Evolutionary conservation across 2,888 invertebrate species (phyloP).

Genomic region (Drosophila formosana): DNA sequence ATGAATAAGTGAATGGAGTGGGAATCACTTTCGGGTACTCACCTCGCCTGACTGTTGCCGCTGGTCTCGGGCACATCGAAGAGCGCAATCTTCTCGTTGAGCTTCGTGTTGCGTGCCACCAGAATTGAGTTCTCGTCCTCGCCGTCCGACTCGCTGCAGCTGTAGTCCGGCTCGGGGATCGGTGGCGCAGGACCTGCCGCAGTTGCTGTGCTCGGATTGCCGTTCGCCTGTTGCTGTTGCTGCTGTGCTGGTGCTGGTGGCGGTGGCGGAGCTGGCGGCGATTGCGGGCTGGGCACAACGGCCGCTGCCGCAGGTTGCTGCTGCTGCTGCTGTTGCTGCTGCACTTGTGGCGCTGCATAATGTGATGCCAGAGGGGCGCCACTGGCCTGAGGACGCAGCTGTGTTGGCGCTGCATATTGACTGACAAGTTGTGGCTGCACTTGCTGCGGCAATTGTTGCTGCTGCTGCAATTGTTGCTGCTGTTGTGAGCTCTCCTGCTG

Average conservation of each 20-base stretch:
- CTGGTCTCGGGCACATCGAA: slow-evolving; percentile 88
- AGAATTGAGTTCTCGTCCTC: slow-evolving; percentile 87
- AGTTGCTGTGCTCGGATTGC: slow-evolving; percentile 42
- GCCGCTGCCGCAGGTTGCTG: slow-evolving; percentile 48
- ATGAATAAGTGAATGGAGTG: background rate
- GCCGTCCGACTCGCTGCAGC: slow-evolving; percentile 94
- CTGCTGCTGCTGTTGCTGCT: slow-evolving; percentile 63
- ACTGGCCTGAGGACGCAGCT: slow-evolving; percentile 52
- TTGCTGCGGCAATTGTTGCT: slow-evolving; percentile 42
- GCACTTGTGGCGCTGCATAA: slow-evolving; percentile 82
- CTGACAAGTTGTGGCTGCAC: slow-evolving; percentile 69
- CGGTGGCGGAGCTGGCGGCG: slow-evolving; percentile 80
- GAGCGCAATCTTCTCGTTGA: slow-evolving; percentile 86
- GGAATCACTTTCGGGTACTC: slow-evolving; percentile 40
- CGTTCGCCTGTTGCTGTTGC: slow-evolving; percentile 50
- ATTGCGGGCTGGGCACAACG: slow-evolving; percentile 36
- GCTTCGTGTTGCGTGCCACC: slow-evolving; percentile 85
- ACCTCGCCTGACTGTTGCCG: slow-evolving; percentile 91
- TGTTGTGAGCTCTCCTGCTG: slow-evolving; percentile 49
- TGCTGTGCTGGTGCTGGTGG: slow-evolving; percentile 84
- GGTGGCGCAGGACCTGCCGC: slow-evolving; percentile 87
- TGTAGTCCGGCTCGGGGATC: slow-evolving; percentile 97
- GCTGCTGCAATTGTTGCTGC: slow-evolving; percentile 56
- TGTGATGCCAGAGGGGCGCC: slow-evolving; percentile 48
- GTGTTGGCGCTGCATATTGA: slow-evolving; percentile 86